Evolutionary conservation across 1,140 invertebrate genomes (phyloP).

Genomic region (Papilio xuthus): DNA sequence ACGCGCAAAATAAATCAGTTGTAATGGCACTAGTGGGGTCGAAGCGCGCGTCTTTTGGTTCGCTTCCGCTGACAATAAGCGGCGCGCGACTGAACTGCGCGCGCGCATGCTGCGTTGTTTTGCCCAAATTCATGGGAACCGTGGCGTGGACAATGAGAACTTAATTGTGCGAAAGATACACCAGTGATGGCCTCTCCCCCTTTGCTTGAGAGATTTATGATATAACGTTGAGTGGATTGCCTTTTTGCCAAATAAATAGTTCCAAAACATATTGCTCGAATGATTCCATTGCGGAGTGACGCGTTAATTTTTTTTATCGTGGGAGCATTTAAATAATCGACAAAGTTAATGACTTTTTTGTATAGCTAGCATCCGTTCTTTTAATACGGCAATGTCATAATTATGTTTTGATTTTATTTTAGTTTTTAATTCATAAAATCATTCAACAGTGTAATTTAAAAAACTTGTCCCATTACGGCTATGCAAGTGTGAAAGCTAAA

Average conservation of each 20-base stretch:
- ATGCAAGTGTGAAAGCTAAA: no score
- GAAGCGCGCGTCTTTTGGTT: slow-evolving; percentile 70
- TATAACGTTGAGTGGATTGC: slow-evolving; percentile 13
- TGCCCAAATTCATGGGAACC: slow-evolving; percentile 78
- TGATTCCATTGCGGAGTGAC: slow-evolving; percentile 56
- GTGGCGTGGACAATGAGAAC: slow-evolving; percentile 68
- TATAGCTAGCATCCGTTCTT: slow-evolving; percentile 9
- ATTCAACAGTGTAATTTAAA: no score
- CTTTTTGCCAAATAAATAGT: slow-evolving; percentile 65
- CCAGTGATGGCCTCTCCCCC: slow-evolving; percentile 66
- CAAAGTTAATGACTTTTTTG: slow-evolving; percentile 14
- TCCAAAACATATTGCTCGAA: slow-evolving; percentile 73
- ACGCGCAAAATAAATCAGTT: slow-evolving; percentile 73
- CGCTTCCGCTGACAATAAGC: slow-evolving; percentile 59
- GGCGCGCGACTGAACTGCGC: slow-evolving; percentile 58
- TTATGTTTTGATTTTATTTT: slow-evolving; percentile 41
- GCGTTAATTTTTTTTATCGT: slow-evolving; percentile 66
- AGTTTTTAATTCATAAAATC: slow-evolving; percentile 30
- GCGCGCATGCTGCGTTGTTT: slow-evolving; percentile 64
- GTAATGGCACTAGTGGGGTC: slow-evolving; percentile 59
- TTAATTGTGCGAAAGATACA: slow-evolving; percentile 79
- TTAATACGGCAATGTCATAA: neutral
- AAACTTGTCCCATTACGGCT: no score
- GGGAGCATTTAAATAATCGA: slow-evolving; percentile 50
- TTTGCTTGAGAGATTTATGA: slow-evolving; percentile 66